A percentile compares a stretch with the other conserved stretches of the same genome.
phyloP scores from a whole-genome alignment of 2,888 invertebrate species.

The Tortrix viridana region DNA sequence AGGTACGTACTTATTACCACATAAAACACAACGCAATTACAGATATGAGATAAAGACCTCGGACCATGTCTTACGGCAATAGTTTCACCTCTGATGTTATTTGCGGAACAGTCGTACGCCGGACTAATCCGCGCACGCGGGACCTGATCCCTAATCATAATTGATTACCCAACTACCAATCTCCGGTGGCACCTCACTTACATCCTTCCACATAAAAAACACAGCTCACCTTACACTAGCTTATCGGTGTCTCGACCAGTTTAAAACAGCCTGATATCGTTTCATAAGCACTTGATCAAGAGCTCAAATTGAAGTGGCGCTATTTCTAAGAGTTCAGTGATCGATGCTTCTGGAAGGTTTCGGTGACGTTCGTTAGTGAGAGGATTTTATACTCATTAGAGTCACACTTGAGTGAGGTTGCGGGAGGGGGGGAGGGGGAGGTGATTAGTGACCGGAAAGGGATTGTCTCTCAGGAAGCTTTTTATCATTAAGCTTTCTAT shows the following conservation, averaged over 20 bases:
- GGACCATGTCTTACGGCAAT: slow-evolving; percentile 7
- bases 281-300: neutral
- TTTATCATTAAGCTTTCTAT: neutral
- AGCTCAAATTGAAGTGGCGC: slow-evolving; percentile 5
- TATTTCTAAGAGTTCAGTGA: slow-evolving; percentile 7
- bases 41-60: slow-evolving; percentile 5
- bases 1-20: no score
- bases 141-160: slow-evolving; percentile 26
- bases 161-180: slow-evolving; percentile 18
- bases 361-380: slow-evolving; percentile 7
- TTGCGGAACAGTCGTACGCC: slow-evolving; percentile 15
- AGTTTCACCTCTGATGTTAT: slow-evolving; percentile 11
- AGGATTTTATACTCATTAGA: slow-evolving; percentile 30
- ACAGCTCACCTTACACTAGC: slow-evolving; percentile 3
- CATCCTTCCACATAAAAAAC: neutral
- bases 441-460: slow-evolving; percentile 5
- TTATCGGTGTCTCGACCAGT: neutral
- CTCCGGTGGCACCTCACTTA: neutral
- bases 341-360: slow-evolving; percentile 16
- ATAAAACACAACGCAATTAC: neutral
- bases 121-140: slow-evolving; percentile 13
- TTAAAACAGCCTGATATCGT: neutral
- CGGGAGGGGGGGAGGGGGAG: neutral
- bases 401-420: slow-evolving; percentile 12
- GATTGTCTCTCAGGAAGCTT: neutral